Evolutionary conservation across 2,888 invertebrate species (phyloP), one percentile per base, ranked within the genome.

Genomic region (Meiosimyza decipiens): DNA sequence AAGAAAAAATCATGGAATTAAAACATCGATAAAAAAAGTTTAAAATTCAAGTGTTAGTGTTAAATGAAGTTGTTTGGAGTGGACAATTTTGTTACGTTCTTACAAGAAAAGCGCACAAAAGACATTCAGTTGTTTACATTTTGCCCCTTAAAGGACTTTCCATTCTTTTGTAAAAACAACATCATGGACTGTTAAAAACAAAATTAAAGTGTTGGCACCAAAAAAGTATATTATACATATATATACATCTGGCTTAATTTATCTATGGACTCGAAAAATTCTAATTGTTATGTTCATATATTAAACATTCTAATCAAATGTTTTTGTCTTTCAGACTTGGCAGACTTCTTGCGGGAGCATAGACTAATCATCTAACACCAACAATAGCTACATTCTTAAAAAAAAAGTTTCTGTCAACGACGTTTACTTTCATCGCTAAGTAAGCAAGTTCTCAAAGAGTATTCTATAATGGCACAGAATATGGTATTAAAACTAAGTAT

Each of bases 241-340:
- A 60, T 60, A 18, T 13, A 18, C 59, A 13, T 68, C 28, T 62
- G 7, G 62, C n/a, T 51, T 12, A 16, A 63, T 18, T 54, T 28
- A 15, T 60, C 33, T n/a, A 13, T 28, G 57, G 57, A 13, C 22
- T 59, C 16, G n/a, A 50, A 28, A 9, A 59, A 51, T 62, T 49
- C 59, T 9, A 52, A 12, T 50, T 52, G 40, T 52, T 62, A 18
- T 70, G 7, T 13, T 40, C 18, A 62, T 69, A 60, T 50, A 55
- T 71, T 71, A 16, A 64, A 47, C 63, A 62, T 75, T 75, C 69
- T 74, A 76, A 76, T 76, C 18, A 74, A 73, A 73, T 71, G 71
- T 75, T 76, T 72, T 76, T 76, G 76, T 76, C 74, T 76, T 76
- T 76, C 76, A 76, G 76, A 74, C 76, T 60, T 54, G 57, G 73